A percentile compares a stretch with the other conserved stretches of the same genome.
Evolutionary conservation across 1,140 invertebrate genomes (phyloP).

Genomic region (Bombus turneri): DNA sequence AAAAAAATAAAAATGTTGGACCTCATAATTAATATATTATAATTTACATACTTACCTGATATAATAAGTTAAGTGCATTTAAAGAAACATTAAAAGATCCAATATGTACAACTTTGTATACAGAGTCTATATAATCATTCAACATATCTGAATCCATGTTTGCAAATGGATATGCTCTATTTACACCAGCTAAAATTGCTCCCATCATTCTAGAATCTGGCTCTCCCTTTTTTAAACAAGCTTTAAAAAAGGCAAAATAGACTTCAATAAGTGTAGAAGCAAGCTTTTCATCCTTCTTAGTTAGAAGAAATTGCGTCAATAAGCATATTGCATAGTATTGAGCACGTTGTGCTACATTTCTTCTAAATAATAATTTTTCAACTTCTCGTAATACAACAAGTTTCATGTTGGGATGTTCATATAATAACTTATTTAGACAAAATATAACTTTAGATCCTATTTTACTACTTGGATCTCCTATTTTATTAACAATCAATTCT

Average conservation of each 20-base stretch:
- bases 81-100: slow-evolving; percentile 92
- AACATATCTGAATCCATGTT: slow-evolving; percentile 84
- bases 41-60: slow-evolving; percentile 86
- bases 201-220: slow-evolving; percentile 96
- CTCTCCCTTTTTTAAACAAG: slow-evolving; percentile 94
- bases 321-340: slow-evolving; percentile 98
- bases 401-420: slow-evolving; percentile 96
- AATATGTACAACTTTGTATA: slow-evolving; percentile 95
- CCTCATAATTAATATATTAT: slow-evolving; percentile 33
- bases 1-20: slow-evolving; percentile 19
- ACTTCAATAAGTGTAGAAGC: slow-evolving; percentile 93
- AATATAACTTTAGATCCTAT: slow-evolving; percentile 94
- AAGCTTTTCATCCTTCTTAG: slow-evolving; percentile 88
- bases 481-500: slow-evolving; percentile 94
- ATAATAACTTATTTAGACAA: slow-evolving; percentile 92
- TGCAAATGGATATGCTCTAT: slow-evolving; percentile 92
- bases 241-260: slow-evolving; percentile 98
- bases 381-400: slow-evolving; percentile 92
- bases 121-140: slow-evolving; percentile 89
- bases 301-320: slow-evolving; percentile 90
- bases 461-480: slow-evolving; percentile 95
- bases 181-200: slow-evolving; percentile 93
- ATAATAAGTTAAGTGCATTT: slow-evolving; percentile 93
- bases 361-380: slow-evolving; percentile 93
- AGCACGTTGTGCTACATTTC: slow-evolving; percentile 91